These are phyloP conservation scores for Bujurquina vittata DNA, from an alignment of 2,113 vertebrate genomes.

Conservation along the genomic window DNA sequence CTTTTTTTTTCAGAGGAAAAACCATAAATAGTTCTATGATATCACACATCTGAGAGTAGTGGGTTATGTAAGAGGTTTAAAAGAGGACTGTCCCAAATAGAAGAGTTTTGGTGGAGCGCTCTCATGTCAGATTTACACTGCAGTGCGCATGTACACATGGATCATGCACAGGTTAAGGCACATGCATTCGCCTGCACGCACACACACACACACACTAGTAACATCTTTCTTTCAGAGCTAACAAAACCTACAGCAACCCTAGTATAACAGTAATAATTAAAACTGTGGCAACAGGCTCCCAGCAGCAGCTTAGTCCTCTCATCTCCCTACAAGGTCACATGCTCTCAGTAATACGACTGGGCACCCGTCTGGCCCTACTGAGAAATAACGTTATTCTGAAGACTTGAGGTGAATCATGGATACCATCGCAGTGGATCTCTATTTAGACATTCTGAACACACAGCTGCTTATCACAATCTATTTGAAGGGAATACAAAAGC, in stretches of 20 bases:
- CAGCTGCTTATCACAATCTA: slow-evolving; percentile 37
- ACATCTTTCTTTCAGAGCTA: slow-evolving; percentile 5
- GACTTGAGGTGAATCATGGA: slow-evolving; percentile 47
- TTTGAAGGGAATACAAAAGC: slow-evolving; percentile 54
- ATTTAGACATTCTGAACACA: slow-evolving; percentile 44
- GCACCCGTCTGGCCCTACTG: slow-evolving; percentile 11
- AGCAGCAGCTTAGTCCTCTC: slow-evolving; percentile 51
- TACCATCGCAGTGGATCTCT: slow-evolving; percentile 21
- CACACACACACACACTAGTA: neutral
- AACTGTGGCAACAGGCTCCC: slow-evolving; percentile 50
- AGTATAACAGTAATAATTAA: slow-evolving; percentile 72
- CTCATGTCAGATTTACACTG: slow-evolving; percentile 32
- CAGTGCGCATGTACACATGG: slow-evolving; percentile 21
- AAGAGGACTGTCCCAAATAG: slow-evolving; percentile 49
- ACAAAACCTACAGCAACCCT: slow-evolving; percentile 13
- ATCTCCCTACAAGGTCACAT: slow-evolving; percentile 71
- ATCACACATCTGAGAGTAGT: slow-evolving; percentile 58
- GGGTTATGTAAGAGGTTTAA: slow-evolving; percentile 64
- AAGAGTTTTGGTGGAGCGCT: slow-evolving; percentile 28
- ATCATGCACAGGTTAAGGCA: slow-evolving; percentile 38
- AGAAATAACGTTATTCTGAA: slow-evolving; percentile 32
- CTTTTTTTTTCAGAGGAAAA: slow-evolving; percentile 55
- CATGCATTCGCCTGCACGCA: slow-evolving; percentile 27
- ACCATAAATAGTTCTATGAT: slow-evolving; percentile 57
- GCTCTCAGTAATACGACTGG: slow-evolving; percentile 45